phyloP scores from a whole-genome alignment of 2,797 vertebrate species.

The Anableps anableps region DNA sequence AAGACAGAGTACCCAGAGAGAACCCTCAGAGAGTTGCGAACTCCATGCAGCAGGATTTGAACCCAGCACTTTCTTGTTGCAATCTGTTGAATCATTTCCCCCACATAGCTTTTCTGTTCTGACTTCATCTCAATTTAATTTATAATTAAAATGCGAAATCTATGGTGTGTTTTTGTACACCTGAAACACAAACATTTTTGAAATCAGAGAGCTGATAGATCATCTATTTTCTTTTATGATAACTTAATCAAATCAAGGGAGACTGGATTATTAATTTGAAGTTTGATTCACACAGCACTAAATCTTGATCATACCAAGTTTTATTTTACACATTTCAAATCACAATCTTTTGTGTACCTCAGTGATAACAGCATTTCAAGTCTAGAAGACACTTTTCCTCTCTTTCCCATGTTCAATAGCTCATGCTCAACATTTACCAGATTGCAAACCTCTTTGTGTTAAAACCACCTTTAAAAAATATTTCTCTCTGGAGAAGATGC shows the following conservation, averaged over 20 bases:
- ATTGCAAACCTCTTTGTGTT: neutral
- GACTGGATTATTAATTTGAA: neutral
- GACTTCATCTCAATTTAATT: neutral
- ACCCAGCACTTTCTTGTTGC: too few relatives aligned
- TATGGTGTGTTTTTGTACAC: too few relatives aligned
- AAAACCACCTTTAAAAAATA: neutral
- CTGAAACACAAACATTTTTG: neutral
- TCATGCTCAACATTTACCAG: constrained; percentile 3
- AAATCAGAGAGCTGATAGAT: neutral
- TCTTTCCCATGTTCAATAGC: neutral
- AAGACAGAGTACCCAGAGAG: too few relatives aligned
- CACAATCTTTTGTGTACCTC: neutral
- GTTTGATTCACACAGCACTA: neutral
- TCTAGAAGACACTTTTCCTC: neutral
- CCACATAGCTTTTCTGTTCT: neutral
- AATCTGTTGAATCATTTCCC: neutral
- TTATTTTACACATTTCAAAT: neutral
- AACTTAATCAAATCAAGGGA: neutral
- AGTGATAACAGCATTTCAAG: neutral
- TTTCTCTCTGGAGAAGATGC: neutral
- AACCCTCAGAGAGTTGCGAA: too few relatives aligned
- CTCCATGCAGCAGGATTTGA: too few relatives aligned
- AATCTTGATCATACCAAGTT: neutral
- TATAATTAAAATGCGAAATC: neutral
- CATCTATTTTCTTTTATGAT: neutral